Base-by-base conservation (phyloP, 2,888 invertebrate genomes). In the Anticlea derivata region DNA sequence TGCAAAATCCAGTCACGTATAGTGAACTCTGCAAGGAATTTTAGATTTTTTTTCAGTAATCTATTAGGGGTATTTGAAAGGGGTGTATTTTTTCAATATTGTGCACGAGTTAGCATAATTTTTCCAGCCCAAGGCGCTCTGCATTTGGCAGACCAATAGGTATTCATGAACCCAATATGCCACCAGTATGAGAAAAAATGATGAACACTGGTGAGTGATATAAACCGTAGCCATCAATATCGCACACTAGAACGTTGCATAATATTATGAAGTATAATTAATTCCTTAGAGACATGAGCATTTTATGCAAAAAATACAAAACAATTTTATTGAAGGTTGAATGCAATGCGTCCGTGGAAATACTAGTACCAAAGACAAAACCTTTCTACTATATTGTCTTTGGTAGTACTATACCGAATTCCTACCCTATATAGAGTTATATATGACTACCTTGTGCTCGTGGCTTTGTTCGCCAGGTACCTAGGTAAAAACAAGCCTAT, bases 1-100 rank as follows among this genome's bases (percentile, higher is more conserved):
- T 50, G 39, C 34, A 51, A 35, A 35, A 37, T 52, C 41, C 12
- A 47, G 47, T 47, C 52, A 52, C 47, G 52, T 52, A 34, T 35
- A 33, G 31, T 40, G 22, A 27, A 20, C 45, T 33, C 34, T 40
- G 30, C 26, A 31, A 44, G 26, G 40, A 37, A 44, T 45, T 41
- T 46, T 37, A 26, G 51, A 41, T 31, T 46, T 46, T 46, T 46
- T 33, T 43, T 46, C 43, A 43, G 34, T 46, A 31, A 46, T 41
- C 17, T 41, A 35, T 38, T 38, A 23, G 24, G 12, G n/a, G 20
- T 35, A 46, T 41, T 46, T n/a, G 29, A 51, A 34, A 34, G 30
- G 12, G 20, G 0, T 37, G 12, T 24, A 22, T 35, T 46, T 52
- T 47, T 52, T 43, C 41, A 52, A 52, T 47, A 51, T 37, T 41